Percentiles rank a stretch among this genome's conserved stretches.
These are phyloP conservation scores for Muraenolepis orangiensis DNA, from an alignment of 2,797 vertebrate genomes.

Conservation along the genomic window DNA sequence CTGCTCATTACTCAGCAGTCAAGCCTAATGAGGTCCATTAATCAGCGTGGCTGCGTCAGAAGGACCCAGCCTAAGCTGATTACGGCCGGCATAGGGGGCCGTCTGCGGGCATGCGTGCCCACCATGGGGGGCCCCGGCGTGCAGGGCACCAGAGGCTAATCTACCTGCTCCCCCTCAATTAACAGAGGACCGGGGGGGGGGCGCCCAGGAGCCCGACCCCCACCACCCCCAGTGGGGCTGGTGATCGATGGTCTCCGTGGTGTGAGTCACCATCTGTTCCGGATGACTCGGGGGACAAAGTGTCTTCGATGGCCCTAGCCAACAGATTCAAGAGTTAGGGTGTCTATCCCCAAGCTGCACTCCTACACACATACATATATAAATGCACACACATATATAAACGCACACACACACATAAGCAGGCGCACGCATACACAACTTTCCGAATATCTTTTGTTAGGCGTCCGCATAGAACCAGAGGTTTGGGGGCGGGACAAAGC, in stretches of 20 bases:
- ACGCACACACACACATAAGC: too few relatives aligned
- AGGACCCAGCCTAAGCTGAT: conserved; percentile 36
- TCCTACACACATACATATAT: too few relatives aligned
- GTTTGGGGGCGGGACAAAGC: too few relatives aligned
- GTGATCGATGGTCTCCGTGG: conserved; percentile 65
- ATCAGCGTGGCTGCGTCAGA: conserved; percentile 39
- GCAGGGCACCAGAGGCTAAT: conserved; percentile 60
- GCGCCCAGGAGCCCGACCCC: conserved; percentile 50
- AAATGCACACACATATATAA: too few relatives aligned
- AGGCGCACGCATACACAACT: too few relatives aligned
- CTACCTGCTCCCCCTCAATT: conserved; percentile 70
- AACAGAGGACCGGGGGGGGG: conserved; percentile 60
- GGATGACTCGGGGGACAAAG: conserved; percentile 13
- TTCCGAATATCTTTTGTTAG: too few relatives aligned
- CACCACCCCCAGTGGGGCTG: conserved; percentile 49
- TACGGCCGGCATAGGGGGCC: conserved; percentile 17
- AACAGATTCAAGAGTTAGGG: too few relatives aligned
- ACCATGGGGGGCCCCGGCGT: conserved; percentile 41
- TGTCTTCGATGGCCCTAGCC: neutral
- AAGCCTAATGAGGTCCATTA: conserved; percentile 51
- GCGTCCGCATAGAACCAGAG: too few relatives aligned
- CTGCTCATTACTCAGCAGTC: conserved; percentile 46
- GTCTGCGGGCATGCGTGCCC: conserved; percentile 30
- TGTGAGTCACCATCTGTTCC: conserved; percentile 66
- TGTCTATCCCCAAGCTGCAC: too few relatives aligned